Evolutionary conservation across 2,797 vertebrate species (phyloP).

Genomic region (Hypotaenidia okinawae): DNA sequence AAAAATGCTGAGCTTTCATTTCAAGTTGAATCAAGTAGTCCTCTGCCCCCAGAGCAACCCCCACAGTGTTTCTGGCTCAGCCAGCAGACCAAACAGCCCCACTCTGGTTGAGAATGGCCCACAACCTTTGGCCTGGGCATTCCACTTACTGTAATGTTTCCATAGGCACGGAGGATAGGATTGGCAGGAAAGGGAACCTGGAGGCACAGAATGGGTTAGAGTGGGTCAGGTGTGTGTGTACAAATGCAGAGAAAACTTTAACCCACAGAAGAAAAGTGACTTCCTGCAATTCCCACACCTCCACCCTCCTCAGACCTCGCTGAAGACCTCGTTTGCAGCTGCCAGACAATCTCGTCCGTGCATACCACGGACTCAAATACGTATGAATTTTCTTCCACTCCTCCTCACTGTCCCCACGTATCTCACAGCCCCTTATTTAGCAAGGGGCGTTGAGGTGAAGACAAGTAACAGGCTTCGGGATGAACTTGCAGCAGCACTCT

Average conservation of each 20-base stretch:
- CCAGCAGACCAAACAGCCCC: not conserved
- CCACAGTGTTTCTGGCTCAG: not conserved
- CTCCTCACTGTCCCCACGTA: not conserved
- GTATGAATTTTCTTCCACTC: not conserved
- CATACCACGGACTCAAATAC: too few species aligned
- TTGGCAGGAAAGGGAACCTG: constrained; percentile 88
- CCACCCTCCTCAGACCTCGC: not conserved
- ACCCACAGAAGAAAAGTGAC: not conserved
- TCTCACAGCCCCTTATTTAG: not conserved
- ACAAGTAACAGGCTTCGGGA: not conserved
- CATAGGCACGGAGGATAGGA: constrained; percentile 89
- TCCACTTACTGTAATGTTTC: constrained; percentile 88
- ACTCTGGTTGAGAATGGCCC: not conserved
- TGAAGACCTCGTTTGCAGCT: too few species aligned
- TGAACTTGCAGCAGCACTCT: not conserved
- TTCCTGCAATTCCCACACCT: not conserved
- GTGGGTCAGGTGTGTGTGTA: not conserved
- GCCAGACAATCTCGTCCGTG: too few species aligned
- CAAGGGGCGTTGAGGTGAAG: not conserved
- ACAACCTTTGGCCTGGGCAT: not conserved
- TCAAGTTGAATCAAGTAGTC: not conserved
- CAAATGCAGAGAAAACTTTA: not conserved
- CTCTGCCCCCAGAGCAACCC: not conserved
- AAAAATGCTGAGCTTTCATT: not conserved
- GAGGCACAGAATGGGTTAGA: constrained; percentile 17